Percentiles rank a stretch among this genome's conserved stretches.
These are phyloP conservation scores for Melanostigma gelatinosum DNA, from an alignment of 2,113 vertebrate genomes.

Conservation along the genomic window DNA sequence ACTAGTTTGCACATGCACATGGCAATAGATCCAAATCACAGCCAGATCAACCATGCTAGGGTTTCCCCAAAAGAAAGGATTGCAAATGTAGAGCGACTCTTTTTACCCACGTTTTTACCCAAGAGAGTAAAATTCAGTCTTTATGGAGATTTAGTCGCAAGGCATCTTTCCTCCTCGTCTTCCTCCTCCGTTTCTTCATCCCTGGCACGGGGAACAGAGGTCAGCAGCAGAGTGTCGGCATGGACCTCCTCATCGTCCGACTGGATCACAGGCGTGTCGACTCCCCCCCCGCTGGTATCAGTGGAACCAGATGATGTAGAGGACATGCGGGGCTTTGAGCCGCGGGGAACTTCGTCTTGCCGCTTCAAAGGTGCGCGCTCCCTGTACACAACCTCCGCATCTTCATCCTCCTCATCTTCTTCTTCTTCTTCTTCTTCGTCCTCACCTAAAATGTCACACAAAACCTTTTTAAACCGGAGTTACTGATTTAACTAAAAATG, in stretches of 20 bases:
- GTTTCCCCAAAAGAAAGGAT: background rate
- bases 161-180: conserved; percentile 63
- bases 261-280: conserved; percentile 89
- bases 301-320: conserved; percentile 89
- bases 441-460: conserved; percentile 5
- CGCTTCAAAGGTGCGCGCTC: conserved; percentile 79
- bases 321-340: conserved; percentile 85
- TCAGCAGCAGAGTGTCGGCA: conserved; percentile 82
- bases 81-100: conserved; percentile 2
- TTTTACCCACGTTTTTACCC: background rate
- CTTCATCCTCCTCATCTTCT: conserved; percentile 66
- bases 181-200: conserved; percentile 79
- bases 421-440: conserved; percentile 66
- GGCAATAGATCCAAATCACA: conserved; percentile 15
- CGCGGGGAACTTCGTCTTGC: conserved; percentile 57
- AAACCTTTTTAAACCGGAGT: background rate
- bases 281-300: conserved; percentile 85
- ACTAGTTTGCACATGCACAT: conserved; percentile 29
- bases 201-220: conserved; percentile 64
- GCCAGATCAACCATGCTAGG: conserved; percentile 49
- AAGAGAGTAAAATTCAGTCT: conserved; percentile 24
- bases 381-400: conserved; percentile 75
- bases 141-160: conserved; percentile 44
- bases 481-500: background rate
- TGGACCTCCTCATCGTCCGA: conserved; percentile 90